phyloP scores from a whole-genome alignment of 2,888 invertebrate genomes.

The Cephalotes varians region DNA sequence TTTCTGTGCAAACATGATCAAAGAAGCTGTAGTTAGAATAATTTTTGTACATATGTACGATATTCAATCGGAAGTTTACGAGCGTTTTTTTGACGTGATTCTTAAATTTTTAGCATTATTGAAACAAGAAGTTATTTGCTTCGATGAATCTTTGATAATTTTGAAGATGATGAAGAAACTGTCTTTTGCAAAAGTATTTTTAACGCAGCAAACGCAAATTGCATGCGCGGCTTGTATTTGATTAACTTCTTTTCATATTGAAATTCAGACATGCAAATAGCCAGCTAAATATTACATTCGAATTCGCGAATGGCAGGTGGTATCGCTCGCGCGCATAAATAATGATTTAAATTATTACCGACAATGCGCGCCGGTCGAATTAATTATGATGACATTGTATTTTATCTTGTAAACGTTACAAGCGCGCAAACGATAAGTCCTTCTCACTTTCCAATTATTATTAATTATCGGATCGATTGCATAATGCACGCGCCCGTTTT shows the following conservation, averaged over 20 bases:
- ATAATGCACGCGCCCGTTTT: constrained; percentile 40
- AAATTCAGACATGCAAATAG: constrained; percentile 52
- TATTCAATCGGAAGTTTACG: background rate
- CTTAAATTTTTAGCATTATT: background rate
- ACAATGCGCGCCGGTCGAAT: constrained; percentile 33
- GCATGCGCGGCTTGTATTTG: background rate
- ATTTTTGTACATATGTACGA: background rate
- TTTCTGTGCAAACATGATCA: background rate
- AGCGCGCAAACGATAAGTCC: constrained; percentile 19
- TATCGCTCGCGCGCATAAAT: constrained; percentile 51
- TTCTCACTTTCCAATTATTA: constrained; percentile 53
- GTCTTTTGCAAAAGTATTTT: background rate
- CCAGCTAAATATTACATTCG: constrained; percentile 42
- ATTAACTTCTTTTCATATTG: constrained; percentile 45
- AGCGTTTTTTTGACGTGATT: background rate
- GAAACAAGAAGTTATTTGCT: background rate
- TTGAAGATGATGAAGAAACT: background rate
- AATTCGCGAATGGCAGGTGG: constrained; percentile 42
- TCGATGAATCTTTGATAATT: background rate
- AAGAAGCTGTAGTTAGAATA: background rate
- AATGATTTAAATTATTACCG: constrained; percentile 53
- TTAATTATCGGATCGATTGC: constrained; percentile 45
- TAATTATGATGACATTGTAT: constrained; percentile 54
- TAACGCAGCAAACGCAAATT: background rate
- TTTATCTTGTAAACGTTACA: constrained; percentile 51